Conservation (phyloP, 2,888 invertebrate species). For the Drosophila histrio region DNA sequence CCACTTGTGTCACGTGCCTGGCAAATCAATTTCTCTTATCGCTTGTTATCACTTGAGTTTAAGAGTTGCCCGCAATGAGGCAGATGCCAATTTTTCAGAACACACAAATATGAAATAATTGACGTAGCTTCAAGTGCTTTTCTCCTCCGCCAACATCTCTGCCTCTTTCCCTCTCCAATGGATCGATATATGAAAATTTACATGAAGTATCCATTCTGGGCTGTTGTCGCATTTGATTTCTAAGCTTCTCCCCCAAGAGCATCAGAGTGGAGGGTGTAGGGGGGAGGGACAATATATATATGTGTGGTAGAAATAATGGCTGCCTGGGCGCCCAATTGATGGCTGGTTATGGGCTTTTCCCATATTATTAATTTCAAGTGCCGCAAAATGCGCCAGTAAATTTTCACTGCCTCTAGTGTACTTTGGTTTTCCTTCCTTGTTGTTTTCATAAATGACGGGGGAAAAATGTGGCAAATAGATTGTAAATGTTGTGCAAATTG, state of each 20-base stretch:
- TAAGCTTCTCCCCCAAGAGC: background rate
- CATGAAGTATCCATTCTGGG: slow-evolving; percentile 28
- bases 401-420: slow-evolving; percentile 20
- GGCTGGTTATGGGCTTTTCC: slow-evolving; percentile 48
- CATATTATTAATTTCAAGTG: slow-evolving; percentile 66
- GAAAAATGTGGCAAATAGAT: slow-evolving; percentile 23
- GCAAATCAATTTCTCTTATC: slow-evolving; percentile 44
- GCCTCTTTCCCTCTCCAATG: slow-evolving; percentile 15
- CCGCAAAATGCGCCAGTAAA: slow-evolving; percentile 51
- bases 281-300: background rate
- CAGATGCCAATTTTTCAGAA: slow-evolving; percentile 27
- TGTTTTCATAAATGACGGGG: background rate
- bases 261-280: background rate
- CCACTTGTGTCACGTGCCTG: slow-evolving; percentile 23
- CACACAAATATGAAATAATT: slow-evolving; percentile 48
- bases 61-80: slow-evolving; percentile 22
- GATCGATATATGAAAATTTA: slow-evolving; percentile 59
- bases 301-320: slow-evolving; percentile 26
- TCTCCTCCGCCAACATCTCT: background rate
- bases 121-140: slow-evolving; percentile 44
- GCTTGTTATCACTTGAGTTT: slow-evolving; percentile 49
- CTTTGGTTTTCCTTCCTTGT: background rate
- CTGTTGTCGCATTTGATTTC: slow-evolving; percentile 43
- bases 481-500: slow-evolving; percentile 46
- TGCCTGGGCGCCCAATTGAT: slow-evolving; percentile 52